Percentiles rank a stretch among this genome's conserved stretches.
Conservation (phyloP, 2,113 vertebrate species). For the Origma solitaria region DNA sequence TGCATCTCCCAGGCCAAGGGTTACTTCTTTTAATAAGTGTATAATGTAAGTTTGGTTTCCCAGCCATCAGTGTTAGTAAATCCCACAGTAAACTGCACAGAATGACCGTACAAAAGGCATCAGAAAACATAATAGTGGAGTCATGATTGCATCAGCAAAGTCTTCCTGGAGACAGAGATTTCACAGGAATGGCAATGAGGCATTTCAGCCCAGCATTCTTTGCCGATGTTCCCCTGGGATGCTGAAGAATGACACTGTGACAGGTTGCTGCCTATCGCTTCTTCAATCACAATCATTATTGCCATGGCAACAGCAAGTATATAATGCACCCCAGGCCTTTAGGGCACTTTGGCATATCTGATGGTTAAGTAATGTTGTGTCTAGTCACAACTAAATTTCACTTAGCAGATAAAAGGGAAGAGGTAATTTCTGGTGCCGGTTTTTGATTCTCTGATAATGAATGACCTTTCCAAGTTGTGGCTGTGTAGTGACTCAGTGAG, state of each 20-base stretch:
- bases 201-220: background rate
- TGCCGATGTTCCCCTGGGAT: background rate
- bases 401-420: background rate
- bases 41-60: background rate
- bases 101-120: background rate
- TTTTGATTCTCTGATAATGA: background rate
- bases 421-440: background rate
- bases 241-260: background rate
- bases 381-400: conserved; percentile 10
- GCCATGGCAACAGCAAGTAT: conserved; percentile 27
- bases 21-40: background rate
- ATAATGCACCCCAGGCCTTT: background rate
- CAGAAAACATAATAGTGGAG: background rate
- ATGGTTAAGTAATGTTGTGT: background rate
- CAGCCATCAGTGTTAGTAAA: background rate
- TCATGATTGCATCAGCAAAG: background rate
- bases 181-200: background rate
- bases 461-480: background rate
- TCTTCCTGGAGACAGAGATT: background rate
- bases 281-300: background rate
- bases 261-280: conserved; percentile 30
- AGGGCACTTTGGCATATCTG: background rate
- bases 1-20: background rate
- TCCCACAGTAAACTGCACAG: background rate
- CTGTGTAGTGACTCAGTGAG: background rate